Conservation (phyloP, 2,113 vertebrate species). For the Naja naja region DNA sequence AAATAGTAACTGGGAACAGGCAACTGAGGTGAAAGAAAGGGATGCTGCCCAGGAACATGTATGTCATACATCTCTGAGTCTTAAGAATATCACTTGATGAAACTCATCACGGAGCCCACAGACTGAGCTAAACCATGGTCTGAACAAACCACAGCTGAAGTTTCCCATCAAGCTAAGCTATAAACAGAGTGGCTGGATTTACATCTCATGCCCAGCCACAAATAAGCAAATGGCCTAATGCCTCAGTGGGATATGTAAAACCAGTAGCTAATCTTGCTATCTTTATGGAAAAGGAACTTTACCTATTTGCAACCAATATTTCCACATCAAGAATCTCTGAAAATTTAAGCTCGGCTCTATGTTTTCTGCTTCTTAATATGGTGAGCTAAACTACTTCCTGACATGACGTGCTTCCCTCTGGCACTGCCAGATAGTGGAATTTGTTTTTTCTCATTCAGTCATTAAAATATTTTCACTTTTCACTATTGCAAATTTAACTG, state of each 20-base stretch:
- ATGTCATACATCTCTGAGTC: background rate
- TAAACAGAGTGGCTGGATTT: background rate
- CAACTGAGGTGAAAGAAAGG: background rate
- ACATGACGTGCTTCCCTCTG: background rate
- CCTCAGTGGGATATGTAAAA: background rate
- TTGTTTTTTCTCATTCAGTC: background rate
- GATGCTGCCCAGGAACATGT: background rate
- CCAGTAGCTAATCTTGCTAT: background rate
- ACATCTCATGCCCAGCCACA: background rate
- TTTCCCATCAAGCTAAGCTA: background rate
- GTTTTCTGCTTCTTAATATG: background rate
- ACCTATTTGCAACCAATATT: background rate
- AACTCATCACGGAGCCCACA: background rate
- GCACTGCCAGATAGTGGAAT: background rate
- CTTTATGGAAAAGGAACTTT: background rate
- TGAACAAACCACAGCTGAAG: background rate
- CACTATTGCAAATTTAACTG: background rate
- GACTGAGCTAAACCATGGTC: background rate
- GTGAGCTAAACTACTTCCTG: background rate
- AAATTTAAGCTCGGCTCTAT: background rate
- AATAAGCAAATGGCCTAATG: background rate
- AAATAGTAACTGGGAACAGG: background rate
- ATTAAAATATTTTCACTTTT: background rate
- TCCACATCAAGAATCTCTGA: background rate
- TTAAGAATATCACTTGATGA: background rate